Evolutionary conservation across 1,140 invertebrate genomes (phyloP).

Genomic region (Glossosoma conforme): DNA sequence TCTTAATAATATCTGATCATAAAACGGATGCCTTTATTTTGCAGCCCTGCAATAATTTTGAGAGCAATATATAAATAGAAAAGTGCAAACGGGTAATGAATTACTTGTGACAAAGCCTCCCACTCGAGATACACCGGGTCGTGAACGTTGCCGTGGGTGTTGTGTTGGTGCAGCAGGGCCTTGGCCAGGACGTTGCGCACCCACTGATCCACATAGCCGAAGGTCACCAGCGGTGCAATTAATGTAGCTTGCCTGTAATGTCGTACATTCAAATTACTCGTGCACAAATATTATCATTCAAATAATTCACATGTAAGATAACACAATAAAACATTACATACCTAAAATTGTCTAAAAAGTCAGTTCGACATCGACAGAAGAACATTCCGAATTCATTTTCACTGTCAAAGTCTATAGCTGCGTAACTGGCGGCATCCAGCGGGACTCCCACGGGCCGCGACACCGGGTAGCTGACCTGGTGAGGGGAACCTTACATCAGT

Average conservation of each 20-base stretch:
- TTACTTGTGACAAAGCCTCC: conserved; percentile 66
- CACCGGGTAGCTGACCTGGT: conserved; percentile 49
- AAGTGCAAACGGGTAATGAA: conserved; percentile 37
- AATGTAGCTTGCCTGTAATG: conserved; percentile 66
- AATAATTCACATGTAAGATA: conserved; percentile 9
- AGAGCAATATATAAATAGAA: conserved; percentile 21
- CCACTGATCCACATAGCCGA: conserved; percentile 77
- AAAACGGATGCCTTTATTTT: too few species aligned
- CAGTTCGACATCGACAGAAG: conserved; percentile 71
- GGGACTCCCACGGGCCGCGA: conserved; percentile 38
- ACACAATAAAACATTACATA: conserved; percentile 31
- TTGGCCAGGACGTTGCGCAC: conserved; percentile 60
- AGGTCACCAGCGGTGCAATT: conserved; percentile 76
- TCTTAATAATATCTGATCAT: too few species aligned
- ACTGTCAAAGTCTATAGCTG: conserved; percentile 81
- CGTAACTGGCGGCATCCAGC: conserved; percentile 64
- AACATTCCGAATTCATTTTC: conserved; percentile 85
- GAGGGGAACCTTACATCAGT: too few species aligned
- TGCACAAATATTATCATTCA: conserved; percentile 15
- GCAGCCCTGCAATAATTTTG: neutral
- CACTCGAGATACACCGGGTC: conserved; percentile 75
- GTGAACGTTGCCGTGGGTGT: conserved; percentile 44
- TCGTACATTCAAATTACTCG: conserved; percentile 31
- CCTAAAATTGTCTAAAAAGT: conserved; percentile 71
- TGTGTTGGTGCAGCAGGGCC: conserved; percentile 41